Evolutionary conservation across 2,113 vertebrate genomes (phyloP).

Genomic region (Amia ocellicauda): DNA sequence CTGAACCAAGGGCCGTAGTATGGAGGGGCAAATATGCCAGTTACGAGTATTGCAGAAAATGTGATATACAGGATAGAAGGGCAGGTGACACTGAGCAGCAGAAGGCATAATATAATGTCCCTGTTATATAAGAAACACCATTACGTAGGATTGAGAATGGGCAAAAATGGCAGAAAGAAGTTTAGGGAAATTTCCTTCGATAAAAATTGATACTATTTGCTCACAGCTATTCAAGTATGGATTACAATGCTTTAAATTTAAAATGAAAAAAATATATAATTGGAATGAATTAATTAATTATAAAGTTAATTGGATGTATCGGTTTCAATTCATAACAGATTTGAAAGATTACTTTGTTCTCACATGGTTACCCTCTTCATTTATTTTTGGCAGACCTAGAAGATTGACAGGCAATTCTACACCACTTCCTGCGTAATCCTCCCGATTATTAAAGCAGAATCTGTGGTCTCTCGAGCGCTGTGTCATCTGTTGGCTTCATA

Average conservation of each 20-base stretch:
- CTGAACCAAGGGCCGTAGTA: neutral
- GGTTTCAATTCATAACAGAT: neutral
- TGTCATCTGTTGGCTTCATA: conserved; percentile 7
- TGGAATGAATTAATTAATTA: neutral
- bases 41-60: neutral
- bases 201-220: neutral
- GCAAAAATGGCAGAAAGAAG: neutral
- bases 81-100: neutral
- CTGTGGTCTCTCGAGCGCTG: neutral
- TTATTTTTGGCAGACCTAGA: neutral
- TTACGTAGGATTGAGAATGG: neutral
- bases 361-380: neutral
- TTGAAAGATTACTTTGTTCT: neutral
- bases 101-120: neutral
- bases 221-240: neutral
- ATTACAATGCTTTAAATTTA: neutral
- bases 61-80: neutral
- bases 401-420: neutral
- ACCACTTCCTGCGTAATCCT: neutral
- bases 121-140: neutral
- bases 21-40: neutral
- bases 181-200: neutral
- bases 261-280: neutral
- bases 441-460: neutral
- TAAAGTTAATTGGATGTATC: neutral